Evolutionary conservation across 2,797 vertebrate species (phyloP).

Genomic region (Telmatherina bonti): DNA sequence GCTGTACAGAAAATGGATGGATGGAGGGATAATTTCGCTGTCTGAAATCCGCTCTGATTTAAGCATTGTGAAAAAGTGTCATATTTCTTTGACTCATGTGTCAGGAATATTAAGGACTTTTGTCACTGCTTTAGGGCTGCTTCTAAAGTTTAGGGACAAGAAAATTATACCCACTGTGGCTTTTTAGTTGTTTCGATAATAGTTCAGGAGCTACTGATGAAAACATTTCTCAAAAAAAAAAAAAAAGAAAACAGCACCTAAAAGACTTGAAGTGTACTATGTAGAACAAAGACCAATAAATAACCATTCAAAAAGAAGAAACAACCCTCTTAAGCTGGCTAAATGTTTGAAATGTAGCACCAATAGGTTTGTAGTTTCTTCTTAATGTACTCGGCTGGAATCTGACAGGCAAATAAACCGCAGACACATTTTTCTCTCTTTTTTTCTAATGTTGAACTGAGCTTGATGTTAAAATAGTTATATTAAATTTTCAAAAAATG

Average conservation of each 20-base stretch:
- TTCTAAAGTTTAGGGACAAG: constrained; percentile 29
- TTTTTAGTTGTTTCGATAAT: constrained; percentile 25
- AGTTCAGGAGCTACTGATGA: constrained; percentile 18
- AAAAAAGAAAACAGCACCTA: constrained; percentile 32
- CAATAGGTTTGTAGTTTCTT: constrained; percentile 27
- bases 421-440: too few species aligned
- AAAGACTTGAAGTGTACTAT: constrained; percentile 40
- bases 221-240: too few species aligned
- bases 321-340: background rate
- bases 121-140: constrained; percentile 1
- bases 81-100: constrained; percentile 23
- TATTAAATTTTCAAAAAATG: constrained; percentile 1
- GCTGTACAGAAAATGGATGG: background rate
- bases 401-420: constrained; percentile 39
- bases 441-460: background rate
- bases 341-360: constrained; percentile 22
- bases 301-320: constrained; percentile 1
- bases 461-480: constrained; percentile 5
- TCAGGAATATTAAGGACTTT: constrained; percentile 13
- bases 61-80: constrained; percentile 15
- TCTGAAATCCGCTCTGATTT: constrained; percentile 14
- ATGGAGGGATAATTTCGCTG: constrained; percentile 19
- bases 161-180: constrained; percentile 23
- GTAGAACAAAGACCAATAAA: too few species aligned
- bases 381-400: constrained; percentile 11